Percentiles rank a stretch among this genome's conserved stretches.
These are phyloP conservation scores for Gallirallus australis DNA, from an alignment of 2,797 vertebrate species.

Conservation along the genomic window DNA sequence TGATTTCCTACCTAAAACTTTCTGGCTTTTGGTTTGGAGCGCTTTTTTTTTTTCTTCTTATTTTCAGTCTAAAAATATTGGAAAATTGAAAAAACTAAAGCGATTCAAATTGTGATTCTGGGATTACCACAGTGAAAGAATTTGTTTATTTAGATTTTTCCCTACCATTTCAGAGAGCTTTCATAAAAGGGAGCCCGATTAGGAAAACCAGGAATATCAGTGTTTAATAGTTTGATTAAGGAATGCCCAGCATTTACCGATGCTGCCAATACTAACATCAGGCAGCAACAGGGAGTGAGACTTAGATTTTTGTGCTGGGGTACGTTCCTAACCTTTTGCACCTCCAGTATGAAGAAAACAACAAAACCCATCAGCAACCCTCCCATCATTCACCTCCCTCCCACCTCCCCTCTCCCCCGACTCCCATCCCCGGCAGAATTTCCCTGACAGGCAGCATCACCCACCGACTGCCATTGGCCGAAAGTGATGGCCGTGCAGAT, in stretches of 20 bases:
- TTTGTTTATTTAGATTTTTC: background rate
- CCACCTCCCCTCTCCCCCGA: background rate
- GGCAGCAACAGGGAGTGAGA: background rate
- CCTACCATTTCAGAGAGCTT: background rate
- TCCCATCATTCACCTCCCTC: rapidly evolving
- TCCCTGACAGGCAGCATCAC: background rate
- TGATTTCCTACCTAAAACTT: slow-evolving; percentile 7
- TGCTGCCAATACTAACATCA: background rate
- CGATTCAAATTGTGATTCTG: background rate
- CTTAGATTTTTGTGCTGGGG: background rate
- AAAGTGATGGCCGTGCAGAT: background rate
- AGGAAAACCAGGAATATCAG: background rate
- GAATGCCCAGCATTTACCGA: background rate
- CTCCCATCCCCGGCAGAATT: background rate
- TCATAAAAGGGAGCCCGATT: background rate
- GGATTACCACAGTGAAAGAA: background rate
- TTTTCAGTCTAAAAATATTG: background rate
- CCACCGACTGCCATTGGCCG: background rate
- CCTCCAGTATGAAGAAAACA: background rate
- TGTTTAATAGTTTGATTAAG: background rate
- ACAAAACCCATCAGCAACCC: background rate
- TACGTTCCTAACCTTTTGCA: background rate
- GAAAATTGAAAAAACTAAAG: too few relatives aligned
- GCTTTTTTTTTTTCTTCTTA: background rate
- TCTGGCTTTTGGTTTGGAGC: background rate